Evolutionary conservation across 1,140 invertebrate species (phyloP).

Genomic region (Tetramorium alpestre): DNA sequence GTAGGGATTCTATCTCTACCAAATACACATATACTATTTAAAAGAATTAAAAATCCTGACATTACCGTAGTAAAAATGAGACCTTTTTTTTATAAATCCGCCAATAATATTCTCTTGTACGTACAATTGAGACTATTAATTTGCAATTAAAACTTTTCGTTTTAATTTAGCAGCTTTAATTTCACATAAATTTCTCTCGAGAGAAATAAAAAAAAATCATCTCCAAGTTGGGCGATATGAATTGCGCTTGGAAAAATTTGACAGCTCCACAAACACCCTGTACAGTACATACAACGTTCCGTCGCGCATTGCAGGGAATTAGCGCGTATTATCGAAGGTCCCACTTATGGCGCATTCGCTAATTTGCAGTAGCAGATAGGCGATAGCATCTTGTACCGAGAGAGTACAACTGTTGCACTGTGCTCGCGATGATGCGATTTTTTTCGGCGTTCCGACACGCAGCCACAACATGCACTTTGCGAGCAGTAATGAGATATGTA

Average conservation of each 20-base stretch:
- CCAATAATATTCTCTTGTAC: too few relatives aligned
- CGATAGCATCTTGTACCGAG: slow-evolving; percentile 51
- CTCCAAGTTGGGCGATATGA: not conserved
- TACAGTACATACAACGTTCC: not conserved
- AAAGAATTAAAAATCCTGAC: too few relatives aligned
- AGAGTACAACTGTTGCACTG: slow-evolving; percentile 56
- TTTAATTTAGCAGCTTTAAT: not conserved
- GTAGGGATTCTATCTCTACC: too few relatives aligned
- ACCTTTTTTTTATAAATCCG: too few relatives aligned
- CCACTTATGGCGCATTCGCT: slow-evolving; percentile 48
- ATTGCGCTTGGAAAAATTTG: not conserved
- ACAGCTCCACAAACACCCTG: not conserved
- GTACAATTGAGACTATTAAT: not conserved
- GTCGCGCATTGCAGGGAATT: slow-evolving; percentile 60
- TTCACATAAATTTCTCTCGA: not conserved
- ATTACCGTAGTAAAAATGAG: too few relatives aligned
- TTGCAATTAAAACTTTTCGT: not conserved
- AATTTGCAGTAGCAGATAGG: slow-evolving; percentile 46
- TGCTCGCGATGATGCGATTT: slow-evolving; percentile 20
- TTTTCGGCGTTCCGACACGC: not conserved
- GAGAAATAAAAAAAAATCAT: not conserved
- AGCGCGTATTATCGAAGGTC: slow-evolving; percentile 50
- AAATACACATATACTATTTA: too few relatives aligned
- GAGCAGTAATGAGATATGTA: slow-evolving; percentile 1
- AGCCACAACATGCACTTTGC: slow-evolving; percentile 14